Percentiles rank a stretch among this genome's conserved stretches.
Conservation (phyloP, 2,888 invertebrate genomes). For the Parnassius smintheus region DNA sequence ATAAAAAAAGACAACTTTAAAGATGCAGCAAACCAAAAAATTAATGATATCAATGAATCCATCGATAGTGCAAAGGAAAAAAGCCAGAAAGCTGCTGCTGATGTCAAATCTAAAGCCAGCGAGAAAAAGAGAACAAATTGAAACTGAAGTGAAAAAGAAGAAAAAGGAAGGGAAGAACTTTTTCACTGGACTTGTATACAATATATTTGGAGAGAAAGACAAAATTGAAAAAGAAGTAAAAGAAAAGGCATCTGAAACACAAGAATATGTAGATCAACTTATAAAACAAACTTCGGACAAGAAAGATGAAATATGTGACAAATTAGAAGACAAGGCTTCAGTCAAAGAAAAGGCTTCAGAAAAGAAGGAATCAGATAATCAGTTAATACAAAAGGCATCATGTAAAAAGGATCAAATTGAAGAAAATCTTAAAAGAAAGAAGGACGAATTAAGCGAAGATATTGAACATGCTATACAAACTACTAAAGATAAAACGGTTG, state of each 20-base stretch:
- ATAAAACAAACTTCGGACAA: conserved; percentile 56
- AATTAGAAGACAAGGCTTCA: conserved; percentile 42
- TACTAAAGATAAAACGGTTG: conserved; percentile 44
- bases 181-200: conserved; percentile 68
- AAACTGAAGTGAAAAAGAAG: conserved; percentile 66
- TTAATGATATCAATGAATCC: conserved; percentile 54
- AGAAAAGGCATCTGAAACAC: conserved; percentile 59
- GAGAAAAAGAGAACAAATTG: conserved; percentile 55
- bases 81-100: conserved; percentile 46
- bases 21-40: conserved; percentile 50
- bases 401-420: conserved; percentile 35
- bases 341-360: conserved; percentile 31
- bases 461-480: conserved; percentile 36
- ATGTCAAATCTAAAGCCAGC: conserved; percentile 40
- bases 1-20: conserved; percentile 50
- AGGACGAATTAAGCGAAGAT: conserved; percentile 31
- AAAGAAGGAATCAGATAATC: conserved; percentile 26
- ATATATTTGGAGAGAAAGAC: conserved; percentile 72
- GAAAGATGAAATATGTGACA: conserved; percentile 55
- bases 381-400: conserved; percentile 37
- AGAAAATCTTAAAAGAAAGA: conserved; percentile 32
- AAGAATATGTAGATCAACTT: conserved; percentile 59
- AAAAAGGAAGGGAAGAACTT: conserved; percentile 72
- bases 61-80: conserved; percentile 56
- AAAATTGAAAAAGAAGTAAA: conserved; percentile 69